phyloP scores from a whole-genome alignment of 2,113 vertebrate species.

The Thinocorus orbignyianus region DNA sequence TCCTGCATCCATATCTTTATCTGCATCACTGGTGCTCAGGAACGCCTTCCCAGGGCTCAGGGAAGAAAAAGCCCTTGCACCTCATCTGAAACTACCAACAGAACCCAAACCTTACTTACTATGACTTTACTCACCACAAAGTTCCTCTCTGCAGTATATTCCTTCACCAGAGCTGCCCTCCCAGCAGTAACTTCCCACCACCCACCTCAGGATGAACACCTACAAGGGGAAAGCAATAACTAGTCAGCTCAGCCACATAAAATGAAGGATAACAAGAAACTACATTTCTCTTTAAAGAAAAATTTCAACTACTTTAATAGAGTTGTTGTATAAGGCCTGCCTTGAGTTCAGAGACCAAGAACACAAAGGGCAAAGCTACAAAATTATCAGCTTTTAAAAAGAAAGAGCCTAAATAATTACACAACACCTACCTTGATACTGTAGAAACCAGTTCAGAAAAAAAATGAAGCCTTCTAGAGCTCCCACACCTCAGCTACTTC shows the following conservation, averaged over 20 bases:
- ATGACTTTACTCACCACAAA: fast-evolving
- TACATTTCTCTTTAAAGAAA: fast-evolving
- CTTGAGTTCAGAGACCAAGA: not conserved
- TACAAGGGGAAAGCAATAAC: not conserved
- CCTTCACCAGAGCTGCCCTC: not conserved
- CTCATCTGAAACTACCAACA: fast-evolving
- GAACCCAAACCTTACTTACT: not conserved
- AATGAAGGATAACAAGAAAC: not conserved
- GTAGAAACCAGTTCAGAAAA: not conserved
- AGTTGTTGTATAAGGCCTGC: fast-evolving
- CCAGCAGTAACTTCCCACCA: not conserved
- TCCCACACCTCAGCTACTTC: fast-evolving
- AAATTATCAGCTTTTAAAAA: not conserved
- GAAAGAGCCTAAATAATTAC: not conserved
- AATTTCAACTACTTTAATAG: not conserved
- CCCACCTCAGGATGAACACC: not conserved
- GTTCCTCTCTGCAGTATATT: fast-evolving
- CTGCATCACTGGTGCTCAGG: not conserved
- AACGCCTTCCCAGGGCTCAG: not conserved
- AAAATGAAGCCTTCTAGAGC: not conserved
- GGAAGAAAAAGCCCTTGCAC: not conserved
- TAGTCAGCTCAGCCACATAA: not conserved
- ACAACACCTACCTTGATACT: not conserved
- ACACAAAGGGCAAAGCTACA: not conserved
- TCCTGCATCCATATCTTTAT: too few relatives aligned